phyloP scores from a whole-genome alignment of 1,140 invertebrate species.

The Aricia agestis region DNA sequence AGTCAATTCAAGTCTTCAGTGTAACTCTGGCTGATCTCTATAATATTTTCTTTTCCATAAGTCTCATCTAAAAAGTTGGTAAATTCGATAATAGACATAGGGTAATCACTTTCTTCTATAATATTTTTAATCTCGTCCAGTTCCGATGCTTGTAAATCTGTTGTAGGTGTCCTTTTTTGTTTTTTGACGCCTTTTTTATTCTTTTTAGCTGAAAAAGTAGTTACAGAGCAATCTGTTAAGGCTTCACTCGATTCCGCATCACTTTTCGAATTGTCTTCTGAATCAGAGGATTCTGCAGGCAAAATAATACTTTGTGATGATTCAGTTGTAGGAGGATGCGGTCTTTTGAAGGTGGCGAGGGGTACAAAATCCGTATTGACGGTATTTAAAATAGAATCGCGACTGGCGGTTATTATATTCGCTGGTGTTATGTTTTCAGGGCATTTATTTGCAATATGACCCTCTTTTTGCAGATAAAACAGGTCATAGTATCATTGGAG shows the following conservation, averaged over 20 bases:
- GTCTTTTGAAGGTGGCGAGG: not conserved
- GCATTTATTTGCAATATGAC: constrained; percentile 2
- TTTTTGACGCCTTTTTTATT: not conserved
- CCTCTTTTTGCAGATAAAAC: constrained; percentile 23
- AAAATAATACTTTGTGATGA: not conserved
- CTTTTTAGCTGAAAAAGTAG: not conserved
- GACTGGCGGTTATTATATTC: not conserved
- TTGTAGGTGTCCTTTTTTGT: not conserved
- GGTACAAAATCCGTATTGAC: not conserved
- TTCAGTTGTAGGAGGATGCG: constrained; percentile 9
- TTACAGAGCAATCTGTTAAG: not conserved
- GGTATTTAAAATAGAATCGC: not conserved
- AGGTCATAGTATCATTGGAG: constrained; percentile 24
- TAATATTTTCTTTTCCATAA: constrained; percentile 10
- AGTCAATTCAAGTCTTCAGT: constrained; percentile 2
- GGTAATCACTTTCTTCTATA: not conserved
- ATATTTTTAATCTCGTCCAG: constrained; percentile 12
- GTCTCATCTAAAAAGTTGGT: constrained; percentile 1
- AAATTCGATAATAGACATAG: constrained; percentile 5
- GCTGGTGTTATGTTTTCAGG: not conserved
- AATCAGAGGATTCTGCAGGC: not conserved
- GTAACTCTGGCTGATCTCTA: constrained; percentile 1
- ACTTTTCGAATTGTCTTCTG: not conserved
- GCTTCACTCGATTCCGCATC: not conserved
- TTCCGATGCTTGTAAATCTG: not conserved